Percentiles rank a stretch among this genome's conserved stretches.
These are phyloP conservation scores for Boloria euphrosyne DNA, from an alignment of 2,888 invertebrate genomes.

Conservation along the genomic window DNA sequence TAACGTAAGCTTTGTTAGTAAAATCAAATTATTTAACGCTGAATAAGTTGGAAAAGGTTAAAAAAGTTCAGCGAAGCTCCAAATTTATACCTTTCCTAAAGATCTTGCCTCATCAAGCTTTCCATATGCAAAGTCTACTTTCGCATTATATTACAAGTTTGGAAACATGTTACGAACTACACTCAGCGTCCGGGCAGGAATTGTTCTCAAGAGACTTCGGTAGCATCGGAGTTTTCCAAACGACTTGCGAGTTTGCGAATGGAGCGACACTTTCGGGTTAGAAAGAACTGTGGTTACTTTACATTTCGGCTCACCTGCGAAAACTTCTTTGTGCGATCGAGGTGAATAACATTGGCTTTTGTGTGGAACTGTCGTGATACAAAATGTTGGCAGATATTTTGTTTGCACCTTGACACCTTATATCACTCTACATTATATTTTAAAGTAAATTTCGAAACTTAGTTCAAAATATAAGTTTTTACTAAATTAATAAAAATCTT, in stretches of 20 bases:
- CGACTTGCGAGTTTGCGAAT: constrained; percentile 44
- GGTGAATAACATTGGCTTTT: constrained; percentile 28
- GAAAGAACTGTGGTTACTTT: constrained; percentile 41
- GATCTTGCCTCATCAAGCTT: constrained; percentile 12
- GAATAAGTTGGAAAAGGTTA: no score
- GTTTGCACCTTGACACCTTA: neutral
- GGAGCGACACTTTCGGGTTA: constrained; percentile 43
- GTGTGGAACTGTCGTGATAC: neutral
- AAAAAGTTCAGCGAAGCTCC: no score
- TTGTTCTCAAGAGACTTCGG: constrained; percentile 42
- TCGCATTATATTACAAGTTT: constrained; percentile 40
- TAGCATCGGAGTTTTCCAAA: constrained; percentile 44
- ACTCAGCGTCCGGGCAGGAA: constrained; percentile 37
- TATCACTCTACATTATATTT: no score
- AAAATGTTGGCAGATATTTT: neutral
- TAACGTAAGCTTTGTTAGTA: no score
- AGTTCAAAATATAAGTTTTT: no score
- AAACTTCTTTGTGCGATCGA: constrained; percentile 29
- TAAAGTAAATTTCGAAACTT: no score
- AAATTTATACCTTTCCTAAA: constrained; percentile 2
- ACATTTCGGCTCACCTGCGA: constrained; percentile 39
- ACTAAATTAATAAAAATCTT: no score
- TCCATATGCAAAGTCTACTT: constrained; percentile 38
- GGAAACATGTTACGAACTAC: constrained; percentile 34
- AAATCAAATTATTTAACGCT: no score